Conservation (phyloP, 2,888 invertebrate genomes). For the Rosalia funebris region DNA sequence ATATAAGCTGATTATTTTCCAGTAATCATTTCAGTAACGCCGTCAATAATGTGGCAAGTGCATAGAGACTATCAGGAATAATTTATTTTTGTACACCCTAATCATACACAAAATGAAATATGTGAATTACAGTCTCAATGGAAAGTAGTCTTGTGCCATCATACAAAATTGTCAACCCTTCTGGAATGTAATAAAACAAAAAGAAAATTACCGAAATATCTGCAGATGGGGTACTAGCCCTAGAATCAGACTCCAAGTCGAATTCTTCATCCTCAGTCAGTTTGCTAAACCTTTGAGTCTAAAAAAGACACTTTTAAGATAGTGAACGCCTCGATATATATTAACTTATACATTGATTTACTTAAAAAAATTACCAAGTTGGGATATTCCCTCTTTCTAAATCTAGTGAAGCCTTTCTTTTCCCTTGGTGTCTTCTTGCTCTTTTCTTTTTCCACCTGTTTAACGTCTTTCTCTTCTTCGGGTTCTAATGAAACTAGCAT, state of each 20-base stretch:
- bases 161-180: too few species aligned
- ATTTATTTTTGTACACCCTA: too few species aligned
- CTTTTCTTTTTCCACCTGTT: conserved; percentile 57
- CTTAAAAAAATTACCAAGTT: conserved; percentile 41
- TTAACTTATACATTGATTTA: conserved; percentile 10
- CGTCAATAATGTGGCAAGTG: too few species aligned
- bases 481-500: conserved; percentile 61
- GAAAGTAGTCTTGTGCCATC: too few species aligned
- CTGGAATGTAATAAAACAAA: too few species aligned
- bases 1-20: too few species aligned
- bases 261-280: conserved; percentile 53
- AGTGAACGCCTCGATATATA: background rate
- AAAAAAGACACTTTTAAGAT: conserved; percentile 27
- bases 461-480: conserved; percentile 65
- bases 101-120: too few species aligned
- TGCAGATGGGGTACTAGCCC: conserved; percentile 55
- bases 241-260: conserved; percentile 55
- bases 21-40: too few species aligned
- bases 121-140: too few species aligned
- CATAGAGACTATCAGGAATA: too few species aligned
- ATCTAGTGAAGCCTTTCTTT: conserved; percentile 52
- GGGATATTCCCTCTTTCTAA: conserved; percentile 48
- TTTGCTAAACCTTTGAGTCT: conserved; percentile 58
- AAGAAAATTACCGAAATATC: conserved; percentile 49
- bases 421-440: conserved; percentile 56